Evolutionary conservation across 2,888 invertebrate genomes (phyloP), one percentile per base, ranked within the genome.

Genomic region (Melolontha melolontha): DNA sequence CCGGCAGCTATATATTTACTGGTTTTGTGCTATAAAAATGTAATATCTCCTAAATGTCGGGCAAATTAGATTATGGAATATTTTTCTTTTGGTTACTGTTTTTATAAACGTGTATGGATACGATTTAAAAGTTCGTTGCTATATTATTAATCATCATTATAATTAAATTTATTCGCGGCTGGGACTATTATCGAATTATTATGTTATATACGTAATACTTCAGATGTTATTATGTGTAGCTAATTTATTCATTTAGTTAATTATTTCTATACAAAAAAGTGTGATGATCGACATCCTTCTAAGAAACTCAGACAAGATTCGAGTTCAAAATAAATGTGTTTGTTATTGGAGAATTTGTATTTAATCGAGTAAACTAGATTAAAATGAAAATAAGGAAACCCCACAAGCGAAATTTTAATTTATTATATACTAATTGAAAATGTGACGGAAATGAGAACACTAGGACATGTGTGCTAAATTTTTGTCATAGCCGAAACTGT

Each of bases 81-180:
- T 44, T 44, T 42, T 57, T 27, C 29, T n/a, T 27, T 6, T 12
- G 34, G 10, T 34, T 34, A 10, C 7, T 1, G 5, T 34, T 34
- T 34, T 34, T 34, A 34, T 34, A 34, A 34, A 34, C 10, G 34
- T 6, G 8, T 6, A 34, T 41, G 2, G 17, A 27, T 27, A 42
- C 12, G 22, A 4, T 17, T 57, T 42, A n/a, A 8, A 27, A 27
- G 27, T 42, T 44, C n/a, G 22, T 12, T 11, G 42, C 27, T 14
- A 44, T 57, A 44, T 42, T 44, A 57, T 57, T 57, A 57, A 57
- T 57, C 42, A 57, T 42, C 29, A 57, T 57, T 57, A 57, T 57
- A 10, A 14, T 44, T 57, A 57, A 57, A 57, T 42, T 34, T 57
- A 57, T 57, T 57, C 57, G 57, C 57, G 10, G 11, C 27, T 8